Evolutionary conservation across 1,140 invertebrate genomes (phyloP).

Genomic region (Aphelenchoides besseyi): DNA sequence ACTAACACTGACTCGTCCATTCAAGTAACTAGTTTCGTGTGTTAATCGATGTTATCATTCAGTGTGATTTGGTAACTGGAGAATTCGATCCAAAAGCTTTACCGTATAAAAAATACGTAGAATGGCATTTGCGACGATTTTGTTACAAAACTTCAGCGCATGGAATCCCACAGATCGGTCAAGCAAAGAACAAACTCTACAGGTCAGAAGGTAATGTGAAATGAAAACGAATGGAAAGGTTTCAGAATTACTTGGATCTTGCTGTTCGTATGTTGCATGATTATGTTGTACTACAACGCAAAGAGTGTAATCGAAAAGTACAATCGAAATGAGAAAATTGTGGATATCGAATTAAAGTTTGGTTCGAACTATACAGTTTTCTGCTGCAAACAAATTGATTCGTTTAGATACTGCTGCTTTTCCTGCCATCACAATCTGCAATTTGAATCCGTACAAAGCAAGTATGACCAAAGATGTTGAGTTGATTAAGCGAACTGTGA

Average conservation of each 20-base stretch:
- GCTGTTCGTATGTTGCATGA: constrained; percentile 43
- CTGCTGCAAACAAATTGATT: neutral
- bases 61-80: constrained; percentile 27
- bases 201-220: constrained; percentile 23
- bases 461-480: constrained; percentile 47
- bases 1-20: constrained; percentile 15
- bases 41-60: neutral
- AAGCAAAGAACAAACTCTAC: constrained; percentile 51
- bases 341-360: constrained; percentile 57
- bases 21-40: constrained; percentile 12
- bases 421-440: constrained; percentile 55
- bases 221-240: neutral
- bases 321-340: constrained; percentile 55
- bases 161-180: constrained; percentile 58
- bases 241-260: constrained; percentile 48
- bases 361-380: constrained; percentile 33
- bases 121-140: constrained; percentile 50
- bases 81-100: constrained; percentile 31
- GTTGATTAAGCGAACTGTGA: constrained; percentile 38
- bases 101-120: constrained; percentile 34
- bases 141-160: constrained; percentile 58
- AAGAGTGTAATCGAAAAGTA: constrained; percentile 49
- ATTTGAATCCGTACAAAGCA: constrained; percentile 58
- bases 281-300: constrained; percentile 46
- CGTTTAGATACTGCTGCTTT: constrained; percentile 48